A percentile compares a stretch with the other conserved stretches of the same genome.
Evolutionary conservation across 2,113 vertebrate species (phyloP).

Genomic region (Neofelis nebulosa): DNA sequence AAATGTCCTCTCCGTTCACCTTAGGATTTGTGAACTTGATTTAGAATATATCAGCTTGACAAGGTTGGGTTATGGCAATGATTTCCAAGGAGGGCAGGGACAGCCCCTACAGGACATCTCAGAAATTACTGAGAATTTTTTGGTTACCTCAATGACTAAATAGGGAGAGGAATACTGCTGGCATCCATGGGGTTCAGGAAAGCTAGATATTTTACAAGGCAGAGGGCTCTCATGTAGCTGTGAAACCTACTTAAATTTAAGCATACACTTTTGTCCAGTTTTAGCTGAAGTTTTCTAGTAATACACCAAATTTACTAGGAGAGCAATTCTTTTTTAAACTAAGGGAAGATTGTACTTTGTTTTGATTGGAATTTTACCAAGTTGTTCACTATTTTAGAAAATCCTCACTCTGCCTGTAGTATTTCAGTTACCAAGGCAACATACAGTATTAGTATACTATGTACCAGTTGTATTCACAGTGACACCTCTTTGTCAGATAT

Average conservation of each 20-base stretch:
- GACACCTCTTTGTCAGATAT: neutral
- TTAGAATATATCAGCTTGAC: neutral
- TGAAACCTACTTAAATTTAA: neutral
- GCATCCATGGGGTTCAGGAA: neutral
- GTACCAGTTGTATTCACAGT: neutral
- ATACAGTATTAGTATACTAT: neutral
- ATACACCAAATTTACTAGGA: neutral
- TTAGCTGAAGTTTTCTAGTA: neutral
- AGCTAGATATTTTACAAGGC: neutral
- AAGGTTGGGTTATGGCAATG: neutral
- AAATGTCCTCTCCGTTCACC: neutral
- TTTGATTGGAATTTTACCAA: conserved; percentile 10
- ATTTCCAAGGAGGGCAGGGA: neutral
- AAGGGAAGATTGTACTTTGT: neutral
- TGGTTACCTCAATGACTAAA: neutral
- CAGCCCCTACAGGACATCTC: neutral
- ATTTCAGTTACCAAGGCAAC: conserved; percentile 31
- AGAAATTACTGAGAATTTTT: neutral
- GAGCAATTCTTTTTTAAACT: neutral
- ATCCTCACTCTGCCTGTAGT: neutral
- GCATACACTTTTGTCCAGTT: neutral
- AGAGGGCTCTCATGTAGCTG: neutral
- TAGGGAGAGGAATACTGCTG: too few species aligned
- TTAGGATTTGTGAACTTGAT: neutral
- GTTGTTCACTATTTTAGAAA: conserved; percentile 19